Evolutionary conservation across 2,797 vertebrate species (phyloP), one percentile per base, ranked within the genome.

Genomic region (Bovichtus variegatus): DNA sequence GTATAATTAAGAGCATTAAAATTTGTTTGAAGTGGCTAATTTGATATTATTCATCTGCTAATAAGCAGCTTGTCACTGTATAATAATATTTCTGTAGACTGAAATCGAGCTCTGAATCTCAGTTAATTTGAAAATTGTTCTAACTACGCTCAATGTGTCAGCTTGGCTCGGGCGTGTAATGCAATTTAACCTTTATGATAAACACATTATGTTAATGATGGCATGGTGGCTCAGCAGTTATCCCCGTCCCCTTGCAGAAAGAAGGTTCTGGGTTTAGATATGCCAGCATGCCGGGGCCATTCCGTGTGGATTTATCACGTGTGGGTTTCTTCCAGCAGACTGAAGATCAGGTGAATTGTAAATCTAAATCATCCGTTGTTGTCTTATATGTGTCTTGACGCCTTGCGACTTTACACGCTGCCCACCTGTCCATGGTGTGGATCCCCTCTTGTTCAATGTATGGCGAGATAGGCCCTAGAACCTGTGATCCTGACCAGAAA

Each of bases 31-130:
- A 78, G 78, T 77, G 61, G 54, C 44, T 90, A 84, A 92, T 90
- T 82, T 72, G 65, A 83, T 71, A 74, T 84, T 67, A 87, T 88
- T 83, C 74, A 82, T 83, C 44, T 64, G 60, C 78, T 88, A 89
- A 90, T 88, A 62, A 76, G 74, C 57, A 57, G 38, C 51, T 60
- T 7, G 25, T 71, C 66, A 68, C 54, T 76, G 61, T 72, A 78
- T 78, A 58, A 57, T 82, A 76, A 64, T 71, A 77, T 76, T 63
- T 66, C 53, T 53, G 62, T 51, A 23, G 58, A 50, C 66, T 76
- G 50, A 63, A 57, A 66, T 53, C 2, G 25, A 78, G 68, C 46
- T 36, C 65, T 38, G 29, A 75, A 68, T 63, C 51, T 80, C 31
- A 78, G 58, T 76, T 84, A 21, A 86, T 85, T 79, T 82, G 49